These are phyloP conservation scores for Hypena proboscidalis DNA, from an alignment of 2,888 invertebrate genomes.

Conservation along the genomic window DNA sequence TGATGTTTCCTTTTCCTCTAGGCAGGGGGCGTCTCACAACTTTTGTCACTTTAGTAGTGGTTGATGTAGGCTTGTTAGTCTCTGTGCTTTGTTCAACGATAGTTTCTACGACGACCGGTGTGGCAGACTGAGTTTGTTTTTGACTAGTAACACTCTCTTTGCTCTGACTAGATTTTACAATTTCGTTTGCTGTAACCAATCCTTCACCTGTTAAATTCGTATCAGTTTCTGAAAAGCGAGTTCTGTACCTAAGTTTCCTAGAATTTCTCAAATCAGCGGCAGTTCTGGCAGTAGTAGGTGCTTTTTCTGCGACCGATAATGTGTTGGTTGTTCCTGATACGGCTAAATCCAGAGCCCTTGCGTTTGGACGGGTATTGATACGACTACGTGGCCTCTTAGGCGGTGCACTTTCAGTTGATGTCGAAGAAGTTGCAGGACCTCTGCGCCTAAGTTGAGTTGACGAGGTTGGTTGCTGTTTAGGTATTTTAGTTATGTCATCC, in stretches of 20 bases:
- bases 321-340: constrained; percentile 73
- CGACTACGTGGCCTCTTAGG: constrained; percentile 59
- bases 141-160: constrained; percentile 69
- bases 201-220: constrained; percentile 74
- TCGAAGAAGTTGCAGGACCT: constrained; percentile 54
- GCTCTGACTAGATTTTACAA: constrained; percentile 72
- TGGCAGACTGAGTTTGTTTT: constrained; percentile 54
- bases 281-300: constrained; percentile 63
- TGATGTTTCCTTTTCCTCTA: constrained; percentile 57
- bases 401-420: constrained; percentile 53
- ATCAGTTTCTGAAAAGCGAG: constrained; percentile 67
- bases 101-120: constrained; percentile 50
- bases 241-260: constrained; percentile 69
- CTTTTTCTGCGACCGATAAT: constrained; percentile 62
- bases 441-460: constrained; percentile 62
- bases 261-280: constrained; percentile 61
- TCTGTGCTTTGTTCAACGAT: constrained; percentile 61
- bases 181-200: constrained; percentile 58
- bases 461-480: constrained; percentile 50
- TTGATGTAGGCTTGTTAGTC: constrained; percentile 53
- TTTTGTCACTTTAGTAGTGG: constrained; percentile 61
- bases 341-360: constrained; percentile 61
- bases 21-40: constrained; percentile 64
- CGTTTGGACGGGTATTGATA: constrained; percentile 57
- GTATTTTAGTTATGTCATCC: constrained; percentile 60